Conservation (phyloP, 2,888 invertebrate species). For the Syrista parreyssii region DNA sequence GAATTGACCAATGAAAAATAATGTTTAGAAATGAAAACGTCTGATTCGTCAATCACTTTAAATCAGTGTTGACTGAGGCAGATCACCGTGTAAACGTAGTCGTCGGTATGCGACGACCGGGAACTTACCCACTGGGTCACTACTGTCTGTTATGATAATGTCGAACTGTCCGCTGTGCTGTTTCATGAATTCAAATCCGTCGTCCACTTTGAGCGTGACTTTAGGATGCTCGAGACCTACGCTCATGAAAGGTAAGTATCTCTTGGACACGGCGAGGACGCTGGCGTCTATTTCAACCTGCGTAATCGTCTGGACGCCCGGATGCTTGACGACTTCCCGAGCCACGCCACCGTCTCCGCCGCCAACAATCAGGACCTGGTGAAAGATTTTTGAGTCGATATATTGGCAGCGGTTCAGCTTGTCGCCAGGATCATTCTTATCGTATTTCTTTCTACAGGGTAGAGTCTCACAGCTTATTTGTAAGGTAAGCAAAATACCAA, state of each 20-base stretch:
- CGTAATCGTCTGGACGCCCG: conserved; percentile 84
- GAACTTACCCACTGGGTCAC: conserved; percentile 88
- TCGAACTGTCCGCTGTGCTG: conserved; percentile 88
- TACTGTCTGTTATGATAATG: conserved; percentile 98
- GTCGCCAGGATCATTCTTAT: not conserved
- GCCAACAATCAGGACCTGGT: conserved; percentile 89
- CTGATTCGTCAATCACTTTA: too few relatives aligned
- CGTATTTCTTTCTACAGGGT: not conserved
- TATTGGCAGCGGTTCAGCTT: not conserved
- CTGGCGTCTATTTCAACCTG: conserved; percentile 95
- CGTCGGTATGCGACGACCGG: not conserved
- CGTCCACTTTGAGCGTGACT: conserved; percentile 85
- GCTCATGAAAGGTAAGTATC: conserved; percentile 92
- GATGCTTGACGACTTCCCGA: conserved; percentile 94
- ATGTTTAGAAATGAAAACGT: too few relatives aligned
- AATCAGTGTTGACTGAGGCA: not conserved
- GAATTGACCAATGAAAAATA: too few relatives aligned
- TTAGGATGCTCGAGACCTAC: conserved; percentile 87
- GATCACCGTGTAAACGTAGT: not conserved
- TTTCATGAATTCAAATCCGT: conserved; percentile 96
- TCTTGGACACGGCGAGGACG: conserved; percentile 91
- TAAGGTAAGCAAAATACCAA: too few relatives aligned
- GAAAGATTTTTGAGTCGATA: not conserved
- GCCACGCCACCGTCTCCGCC: conserved; percentile 99
- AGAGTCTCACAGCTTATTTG: too few relatives aligned